Evolutionary conservation across 1,140 invertebrate genomes (phyloP), one percentile per base, ranked within the genome.

Genomic region (Drosophila bocqueti): DNA sequence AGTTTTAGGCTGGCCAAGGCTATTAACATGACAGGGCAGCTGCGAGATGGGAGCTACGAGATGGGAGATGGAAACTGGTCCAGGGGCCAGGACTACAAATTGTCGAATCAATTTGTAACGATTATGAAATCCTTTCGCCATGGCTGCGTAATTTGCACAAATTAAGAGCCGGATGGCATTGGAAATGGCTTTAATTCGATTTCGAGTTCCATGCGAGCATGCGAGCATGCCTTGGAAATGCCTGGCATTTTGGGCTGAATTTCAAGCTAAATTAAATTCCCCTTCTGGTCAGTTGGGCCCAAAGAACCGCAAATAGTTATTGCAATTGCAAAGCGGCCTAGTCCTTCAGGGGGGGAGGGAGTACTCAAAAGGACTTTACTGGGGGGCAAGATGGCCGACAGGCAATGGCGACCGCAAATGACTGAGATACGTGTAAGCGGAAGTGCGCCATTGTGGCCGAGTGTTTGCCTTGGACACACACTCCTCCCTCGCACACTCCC

Each of bases 181-280:
- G 36, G 16, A 18, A 5, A 18, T n/a, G 26, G 24, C 40, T 72
- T 71, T 59, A 72, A 72, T 49, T 71, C 24, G 24, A 59, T 40
- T 49, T 26, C 26, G 13, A 47, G 40, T 38, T 31, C 21, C n/a
- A 58, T 58, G 69, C 11, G 10, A 13, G 45, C 11, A 26, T 42
- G 29, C 16, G 18, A 13, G 29, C 29, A 29, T 15, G 31, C 13
- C 31, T 38, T 55, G 52, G n/a, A 45, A 61, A 72, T 69, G 66
- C 46, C 24, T 13, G 21, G 46, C n/a, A 75, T 63, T 55, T 52
- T 29, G 18, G 3, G 3, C 11, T 1, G 24, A 84, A 85, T 73
- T 79, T 82, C 66, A 69, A 54, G 83, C 80, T 73, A 83, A 86
- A 86, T 86, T 83, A 89, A 86, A 86, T 86, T 86, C 83, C 83